These are phyloP conservation scores for Manis pentadactyla DNA, from an alignment of 2,797 vertebrate species.

Conservation along the genomic window DNA sequence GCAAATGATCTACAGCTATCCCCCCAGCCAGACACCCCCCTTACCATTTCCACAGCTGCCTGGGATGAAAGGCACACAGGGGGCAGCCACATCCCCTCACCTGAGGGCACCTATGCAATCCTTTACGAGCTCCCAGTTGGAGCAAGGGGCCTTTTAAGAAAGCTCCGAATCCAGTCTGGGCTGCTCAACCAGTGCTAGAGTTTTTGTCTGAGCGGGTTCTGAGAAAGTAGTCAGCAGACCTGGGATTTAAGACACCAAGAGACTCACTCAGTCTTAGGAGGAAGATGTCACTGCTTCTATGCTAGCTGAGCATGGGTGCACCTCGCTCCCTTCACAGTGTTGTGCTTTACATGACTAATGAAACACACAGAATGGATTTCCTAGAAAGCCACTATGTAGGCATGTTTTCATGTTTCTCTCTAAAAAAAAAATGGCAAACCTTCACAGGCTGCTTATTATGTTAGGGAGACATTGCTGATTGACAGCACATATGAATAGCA, in stretches of 20 bases:
- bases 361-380: slow-evolving; percentile 54
- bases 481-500: slow-evolving; percentile 17
- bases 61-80: slow-evolving; percentile 84
- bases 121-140: slow-evolving; percentile 71
- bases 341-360: not conserved
- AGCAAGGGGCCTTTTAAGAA: slow-evolving; percentile 62
- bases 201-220: slow-evolving; percentile 50
- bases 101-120: slow-evolving; percentile 78
- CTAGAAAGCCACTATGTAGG: slow-evolving; percentile 56
- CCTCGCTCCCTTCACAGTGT: not conserved
- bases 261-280: not conserved
- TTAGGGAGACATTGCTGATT: slow-evolving; percentile 34
- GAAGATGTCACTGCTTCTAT: not conserved
- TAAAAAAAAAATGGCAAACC: slow-evolving; percentile 59
- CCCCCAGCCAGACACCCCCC: slow-evolving; percentile 64
- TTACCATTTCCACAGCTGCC: slow-evolving; percentile 72
- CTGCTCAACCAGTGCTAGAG: not conserved
- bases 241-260: not conserved
- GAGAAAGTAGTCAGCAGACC: not conserved
- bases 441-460: slow-evolving; percentile 15
- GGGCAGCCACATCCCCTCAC: slow-evolving; percentile 76
- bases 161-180: not conserved
- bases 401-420: slow-evolving; percentile 36
- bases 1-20: slow-evolving; percentile 78
- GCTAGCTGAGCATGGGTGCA: not conserved